These are phyloP conservation scores for Tipula helvola DNA, from an alignment of 2,888 invertebrate genomes.

Conservation along the genomic window DNA sequence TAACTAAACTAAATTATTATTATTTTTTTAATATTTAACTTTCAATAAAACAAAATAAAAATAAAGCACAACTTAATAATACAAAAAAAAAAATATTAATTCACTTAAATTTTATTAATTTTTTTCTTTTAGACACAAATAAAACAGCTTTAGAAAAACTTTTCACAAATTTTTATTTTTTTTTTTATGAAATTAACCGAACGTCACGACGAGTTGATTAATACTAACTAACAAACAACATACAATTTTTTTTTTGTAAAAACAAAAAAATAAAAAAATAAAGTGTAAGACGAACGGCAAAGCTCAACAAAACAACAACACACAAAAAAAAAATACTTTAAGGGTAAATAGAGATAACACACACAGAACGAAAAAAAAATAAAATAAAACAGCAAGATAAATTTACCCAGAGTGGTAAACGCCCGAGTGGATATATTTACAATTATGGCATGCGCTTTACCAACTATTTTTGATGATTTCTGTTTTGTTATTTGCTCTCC, in stretches of 20 bases:
- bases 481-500: not conserved
- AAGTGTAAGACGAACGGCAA: not conserved
- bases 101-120: not conserved
- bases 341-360: not conserved
- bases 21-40: not conserved
- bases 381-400: not conserved
- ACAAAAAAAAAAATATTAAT: not conserved
- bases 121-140: not conserved
- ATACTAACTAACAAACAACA: not conserved
- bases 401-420: not conserved
- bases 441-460: not conserved
- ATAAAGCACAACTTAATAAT: not conserved
- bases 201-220: not conserved
- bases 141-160: not conserved
- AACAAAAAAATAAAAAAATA: not conserved
- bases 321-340: not conserved
- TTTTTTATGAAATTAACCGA: not conserved
- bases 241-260: not conserved
- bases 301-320: not conserved
- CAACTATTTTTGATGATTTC: not conserved
- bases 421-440: slow-evolving; percentile 4
- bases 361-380: not conserved
- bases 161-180: not conserved
- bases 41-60: not conserved
- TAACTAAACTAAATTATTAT: not conserved